Evolutionary conservation across 2,888 invertebrate genomes (phyloP).

Genomic region (Chrysolina oricalcia): DNA sequence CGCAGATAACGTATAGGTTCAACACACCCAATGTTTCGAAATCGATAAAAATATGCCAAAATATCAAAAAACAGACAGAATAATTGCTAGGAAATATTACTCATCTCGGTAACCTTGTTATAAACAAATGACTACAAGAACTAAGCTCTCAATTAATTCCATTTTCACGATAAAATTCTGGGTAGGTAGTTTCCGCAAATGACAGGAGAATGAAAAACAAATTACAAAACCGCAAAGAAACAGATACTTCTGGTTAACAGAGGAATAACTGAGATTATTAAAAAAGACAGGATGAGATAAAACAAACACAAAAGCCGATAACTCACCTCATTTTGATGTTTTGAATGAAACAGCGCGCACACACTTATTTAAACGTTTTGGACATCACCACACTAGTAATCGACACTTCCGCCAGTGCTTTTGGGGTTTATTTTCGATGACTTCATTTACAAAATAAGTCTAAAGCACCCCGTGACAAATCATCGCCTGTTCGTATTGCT

Average conservation of each 20-base stretch:
- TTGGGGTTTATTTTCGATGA: slow-evolving; percentile 48
- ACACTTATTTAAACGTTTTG: slow-evolving; percentile 56
- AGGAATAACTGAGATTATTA: slow-evolving; percentile 22
- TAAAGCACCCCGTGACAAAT: slow-evolving; percentile 48
- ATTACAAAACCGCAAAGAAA: neutral
- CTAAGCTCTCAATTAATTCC: neutral
- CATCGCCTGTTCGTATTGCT: slow-evolving; percentile 47
- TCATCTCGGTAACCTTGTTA: slow-evolving; percentile 36
- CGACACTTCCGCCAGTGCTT: slow-evolving; percentile 47
- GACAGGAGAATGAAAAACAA: neutral
- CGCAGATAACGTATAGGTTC: slow-evolving; percentile 63
- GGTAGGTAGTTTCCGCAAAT: neutral
- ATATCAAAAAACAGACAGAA: slow-evolving; percentile 45
- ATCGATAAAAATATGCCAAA: slow-evolving; percentile 67
- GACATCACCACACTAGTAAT: slow-evolving; percentile 57
- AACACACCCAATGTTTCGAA: slow-evolving; percentile 69
- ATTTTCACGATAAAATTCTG: neutral
- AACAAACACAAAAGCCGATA: slow-evolving; percentile 48
- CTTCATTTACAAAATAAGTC: slow-evolving; percentile 57
- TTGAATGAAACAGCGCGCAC: slow-evolving; percentile 61
- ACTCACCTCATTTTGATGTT: slow-evolving; percentile 64
- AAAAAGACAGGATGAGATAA: neutral
- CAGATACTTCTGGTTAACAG: neutral
- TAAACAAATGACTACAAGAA: slow-evolving; percentile 40
- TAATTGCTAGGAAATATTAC: slow-evolving; percentile 35